Conservation (phyloP, 2,113 vertebrate species). For the Sialia sialis region DNA sequence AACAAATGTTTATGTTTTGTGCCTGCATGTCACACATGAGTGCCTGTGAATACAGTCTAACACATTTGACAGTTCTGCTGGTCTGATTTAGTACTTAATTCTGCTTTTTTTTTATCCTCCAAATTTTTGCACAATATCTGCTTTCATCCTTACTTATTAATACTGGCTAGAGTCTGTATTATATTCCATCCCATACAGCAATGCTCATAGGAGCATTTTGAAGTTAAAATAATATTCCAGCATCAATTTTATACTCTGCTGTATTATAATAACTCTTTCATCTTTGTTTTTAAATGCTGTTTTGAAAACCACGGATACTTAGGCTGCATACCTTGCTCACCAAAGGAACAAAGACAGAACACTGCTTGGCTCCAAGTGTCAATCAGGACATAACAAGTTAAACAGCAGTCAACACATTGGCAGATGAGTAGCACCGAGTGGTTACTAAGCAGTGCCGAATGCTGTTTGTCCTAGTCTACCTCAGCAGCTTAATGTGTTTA, state of each 20-base stretch:
- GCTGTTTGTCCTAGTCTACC: conserved; percentile 51
- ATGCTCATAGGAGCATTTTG: not conserved
- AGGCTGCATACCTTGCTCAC: conserved; percentile 24
- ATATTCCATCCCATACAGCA: not conserved
- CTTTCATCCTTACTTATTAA: conserved; percentile 44
- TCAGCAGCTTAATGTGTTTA: conserved; percentile 60
- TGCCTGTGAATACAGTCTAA: conserved; percentile 63
- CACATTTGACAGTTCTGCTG: conserved; percentile 63
- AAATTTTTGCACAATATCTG: conserved; percentile 30
- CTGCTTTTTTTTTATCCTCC: not conserved
- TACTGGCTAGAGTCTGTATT: conserved; percentile 4
- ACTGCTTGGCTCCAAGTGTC: conserved; percentile 35
- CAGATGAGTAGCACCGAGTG: conserved; percentile 48
- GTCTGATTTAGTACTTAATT: conserved; percentile 39
- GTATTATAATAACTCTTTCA: conserved; percentile 13
- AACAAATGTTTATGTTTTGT: conserved; percentile 66
- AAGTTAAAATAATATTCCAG: conserved; percentile 18
- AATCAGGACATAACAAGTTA: conserved; percentile 53
- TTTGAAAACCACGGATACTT: conserved; percentile 27
- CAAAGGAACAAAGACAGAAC: conserved; percentile 36
- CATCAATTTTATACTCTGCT: not conserved
- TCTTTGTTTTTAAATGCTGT: conserved; percentile 3
- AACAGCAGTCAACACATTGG: conserved; percentile 58
- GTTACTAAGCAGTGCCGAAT: conserved; percentile 51
- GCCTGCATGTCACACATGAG: conserved; percentile 47